These are phyloP conservation scores for Merodon equestris DNA, from an alignment of 2,888 invertebrate genomes.

Conservation along the genomic window DNA sequence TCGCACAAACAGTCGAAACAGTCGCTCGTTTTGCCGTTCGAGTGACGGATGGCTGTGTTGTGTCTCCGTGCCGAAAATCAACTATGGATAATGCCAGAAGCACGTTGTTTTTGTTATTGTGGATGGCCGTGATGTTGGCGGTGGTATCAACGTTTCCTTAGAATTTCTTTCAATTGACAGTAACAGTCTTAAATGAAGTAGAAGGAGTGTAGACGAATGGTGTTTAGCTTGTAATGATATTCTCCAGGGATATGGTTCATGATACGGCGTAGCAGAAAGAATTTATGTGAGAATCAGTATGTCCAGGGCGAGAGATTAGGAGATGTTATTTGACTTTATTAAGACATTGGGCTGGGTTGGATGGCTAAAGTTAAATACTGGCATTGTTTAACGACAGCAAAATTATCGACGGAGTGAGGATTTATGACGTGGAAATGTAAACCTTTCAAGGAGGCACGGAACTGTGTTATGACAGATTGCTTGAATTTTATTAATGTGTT, in stretches of 20 bases:
- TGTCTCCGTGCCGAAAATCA: slow-evolving; percentile 35
- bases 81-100: slow-evolving; percentile 11
- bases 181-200: slow-evolving; percentile 39
- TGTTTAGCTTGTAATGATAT: slow-evolving; percentile 33
- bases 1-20: background rate
- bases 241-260: slow-evolving; percentile 25
- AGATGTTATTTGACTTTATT: background rate
- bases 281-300: slow-evolving; percentile 9
- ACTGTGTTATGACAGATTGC: background rate
- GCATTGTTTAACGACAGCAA: slow-evolving; percentile 11
- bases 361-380: background rate
- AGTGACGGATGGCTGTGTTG: slow-evolving; percentile 41
- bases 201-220: slow-evolving; percentile 4
- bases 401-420: background rate
- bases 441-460: background rate
- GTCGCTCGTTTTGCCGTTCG: slow-evolving; percentile 30
- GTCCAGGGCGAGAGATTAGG: slow-evolving; percentile 25
- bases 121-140: too few species aligned
- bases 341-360: background rate
- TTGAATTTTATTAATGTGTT: too few species aligned
- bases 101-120: background rate
- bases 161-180: slow-evolving; percentile 45
- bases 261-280: slow-evolving; percentile 7
- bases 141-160: slow-evolving; percentile 10
- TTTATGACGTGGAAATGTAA: background rate